phyloP scores from a whole-genome alignment of 1,140 invertebrate genomes.

The Calliphora vicina region DNA sequence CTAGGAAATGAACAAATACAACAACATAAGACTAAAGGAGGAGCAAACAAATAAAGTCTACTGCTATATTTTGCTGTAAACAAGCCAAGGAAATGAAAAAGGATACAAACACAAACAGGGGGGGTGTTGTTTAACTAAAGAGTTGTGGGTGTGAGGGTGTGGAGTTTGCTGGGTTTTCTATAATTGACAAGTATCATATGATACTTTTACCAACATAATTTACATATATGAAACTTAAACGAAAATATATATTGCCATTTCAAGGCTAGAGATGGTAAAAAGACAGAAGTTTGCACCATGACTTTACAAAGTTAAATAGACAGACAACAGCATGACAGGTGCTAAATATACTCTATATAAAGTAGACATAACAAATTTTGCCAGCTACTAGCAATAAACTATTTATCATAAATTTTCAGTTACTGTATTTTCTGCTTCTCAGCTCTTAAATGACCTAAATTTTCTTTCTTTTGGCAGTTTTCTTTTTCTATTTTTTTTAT shows the following conservation, averaged over 20 bases:
- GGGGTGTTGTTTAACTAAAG: neutral
- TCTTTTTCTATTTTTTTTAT: neutral
- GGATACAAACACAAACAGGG: neutral
- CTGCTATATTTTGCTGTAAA: neutral
- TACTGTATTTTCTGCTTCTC: neutral
- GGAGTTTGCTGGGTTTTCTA: neutral
- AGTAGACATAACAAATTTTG: neutral
- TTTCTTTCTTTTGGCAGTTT: neutral
- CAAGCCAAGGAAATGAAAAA: too few species aligned
- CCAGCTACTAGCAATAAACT: neutral
- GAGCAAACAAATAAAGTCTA: neutral
- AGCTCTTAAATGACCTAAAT: neutral
- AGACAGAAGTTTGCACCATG: neutral
- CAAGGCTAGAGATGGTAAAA: too few species aligned
- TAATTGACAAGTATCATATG: slow-evolving; percentile 8
- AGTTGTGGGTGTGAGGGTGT: slow-evolving; percentile 26
- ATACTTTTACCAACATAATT: neutral
- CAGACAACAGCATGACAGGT: neutral
- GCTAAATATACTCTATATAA: neutral
- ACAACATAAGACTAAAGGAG: neutral
- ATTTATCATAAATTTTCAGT: neutral
- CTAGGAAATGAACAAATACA: too few species aligned
- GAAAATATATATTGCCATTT: neutral
- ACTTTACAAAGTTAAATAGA: neutral
- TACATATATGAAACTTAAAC: neutral